Conservation (phyloP, 2,888 invertebrate genomes). For the Hemicrepidius hirtus region DNA sequence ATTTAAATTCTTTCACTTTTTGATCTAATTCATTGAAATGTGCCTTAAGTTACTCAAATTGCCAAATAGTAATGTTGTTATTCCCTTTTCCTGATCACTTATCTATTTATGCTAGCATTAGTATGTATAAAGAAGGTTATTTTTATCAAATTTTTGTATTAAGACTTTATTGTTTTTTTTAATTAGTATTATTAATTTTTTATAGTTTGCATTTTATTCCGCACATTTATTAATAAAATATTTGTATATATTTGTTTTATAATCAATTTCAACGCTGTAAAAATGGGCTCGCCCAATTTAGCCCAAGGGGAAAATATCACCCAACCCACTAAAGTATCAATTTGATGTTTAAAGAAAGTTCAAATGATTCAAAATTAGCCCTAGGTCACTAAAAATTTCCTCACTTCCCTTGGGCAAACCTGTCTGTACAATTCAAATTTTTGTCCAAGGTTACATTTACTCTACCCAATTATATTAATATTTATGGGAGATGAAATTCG, state of each 20-base stretch:
- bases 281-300: not conserved
- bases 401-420: too few species aligned
- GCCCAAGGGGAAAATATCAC: too few species aligned
- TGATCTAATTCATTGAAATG: slow-evolving; percentile 38
- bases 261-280: not conserved
- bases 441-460: too few species aligned
- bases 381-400: too few species aligned
- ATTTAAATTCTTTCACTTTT: slow-evolving; percentile 38
- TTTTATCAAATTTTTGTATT: slow-evolving; percentile 30
- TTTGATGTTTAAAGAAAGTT: too few species aligned
- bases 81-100: slow-evolving; percentile 25
- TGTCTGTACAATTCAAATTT: too few species aligned
- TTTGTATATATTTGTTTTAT: slow-evolving; percentile 14
- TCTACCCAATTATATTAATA: too few species aligned
- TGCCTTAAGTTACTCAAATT: slow-evolving; percentile 50
- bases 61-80: slow-evolving; percentile 48
- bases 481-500: too few species aligned
- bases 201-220: slow-evolving; percentile 36
- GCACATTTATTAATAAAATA: slow-evolving; percentile 47
- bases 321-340: too few species aligned
- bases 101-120: slow-evolving; percentile 37
- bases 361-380: too few species aligned
- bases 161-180: slow-evolving; percentile 43
- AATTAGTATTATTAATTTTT: slow-evolving; percentile 46
- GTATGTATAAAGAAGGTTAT: slow-evolving; percentile 29